A percentile compares a stretch with the other conserved stretches of the same genome.
phyloP scores from a whole-genome alignment of 2,888 invertebrate species.

The Taphrorychus bicolor region DNA sequence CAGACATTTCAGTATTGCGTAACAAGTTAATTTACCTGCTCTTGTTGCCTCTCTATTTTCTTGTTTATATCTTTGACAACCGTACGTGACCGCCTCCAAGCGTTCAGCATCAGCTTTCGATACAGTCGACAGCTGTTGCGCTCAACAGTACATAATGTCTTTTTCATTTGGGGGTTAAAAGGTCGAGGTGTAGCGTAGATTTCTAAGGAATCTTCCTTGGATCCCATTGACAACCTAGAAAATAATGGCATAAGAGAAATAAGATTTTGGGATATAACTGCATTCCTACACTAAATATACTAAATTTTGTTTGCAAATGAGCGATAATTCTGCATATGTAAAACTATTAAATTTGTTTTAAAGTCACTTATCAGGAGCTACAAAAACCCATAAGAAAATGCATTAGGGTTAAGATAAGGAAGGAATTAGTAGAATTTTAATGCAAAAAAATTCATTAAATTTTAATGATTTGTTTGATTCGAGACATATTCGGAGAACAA shows the following conservation, averaged over 20 bases:
- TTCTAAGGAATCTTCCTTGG: slow-evolving; percentile 19
- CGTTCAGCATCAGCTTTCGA: slow-evolving; percentile 45
- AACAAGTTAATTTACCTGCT: slow-evolving; percentile 42
- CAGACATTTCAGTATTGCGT: neutral
- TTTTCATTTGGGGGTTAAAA: slow-evolving; percentile 42
- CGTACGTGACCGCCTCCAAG: slow-evolving; percentile 46
- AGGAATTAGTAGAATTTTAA: too few relatives aligned
- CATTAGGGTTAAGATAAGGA: too few relatives aligned
- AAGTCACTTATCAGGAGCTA: too few relatives aligned
- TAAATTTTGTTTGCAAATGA: too few relatives aligned
- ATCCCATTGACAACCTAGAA: neutral
- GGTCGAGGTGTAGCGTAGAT: slow-evolving; percentile 44
- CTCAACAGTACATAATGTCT: slow-evolving; percentile 45
- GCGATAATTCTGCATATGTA: too few relatives aligned
- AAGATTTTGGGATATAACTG: too few relatives aligned
- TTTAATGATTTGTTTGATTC: neutral
- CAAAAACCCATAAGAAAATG: too few relatives aligned
- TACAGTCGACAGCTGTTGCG: slow-evolving; percentile 47
- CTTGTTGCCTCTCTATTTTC: slow-evolving; percentile 43
- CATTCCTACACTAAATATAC: too few relatives aligned
- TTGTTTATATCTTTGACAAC: slow-evolving; percentile 16
- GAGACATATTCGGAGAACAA: neutral
- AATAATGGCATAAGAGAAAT: too few relatives aligned
- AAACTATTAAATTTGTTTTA: too few relatives aligned
- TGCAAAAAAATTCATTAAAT: too few relatives aligned